Conservation (phyloP, 2,113 vertebrate species). For the Aptenodytes forsteri region DNA sequence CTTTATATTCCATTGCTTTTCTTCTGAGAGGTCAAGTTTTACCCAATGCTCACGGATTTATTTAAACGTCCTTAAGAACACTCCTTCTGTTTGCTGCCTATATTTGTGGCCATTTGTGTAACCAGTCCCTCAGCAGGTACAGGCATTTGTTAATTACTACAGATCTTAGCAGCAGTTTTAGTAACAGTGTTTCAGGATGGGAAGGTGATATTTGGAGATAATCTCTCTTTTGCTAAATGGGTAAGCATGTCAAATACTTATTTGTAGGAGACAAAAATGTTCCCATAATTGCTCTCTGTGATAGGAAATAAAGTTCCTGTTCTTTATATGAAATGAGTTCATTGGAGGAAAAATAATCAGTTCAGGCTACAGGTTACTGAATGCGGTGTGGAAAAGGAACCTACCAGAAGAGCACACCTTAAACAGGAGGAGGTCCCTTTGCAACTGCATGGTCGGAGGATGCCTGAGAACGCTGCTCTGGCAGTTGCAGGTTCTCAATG, state of each 20-base stretch:
- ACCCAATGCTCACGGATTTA: not conserved
- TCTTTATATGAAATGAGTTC: not conserved
- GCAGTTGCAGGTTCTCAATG: not conserved
- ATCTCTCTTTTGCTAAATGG: not conserved
- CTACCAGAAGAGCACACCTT: not conserved
- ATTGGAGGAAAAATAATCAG: not conserved
- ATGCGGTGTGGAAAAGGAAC: not conserved
- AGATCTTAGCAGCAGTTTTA: constrained; percentile 25
- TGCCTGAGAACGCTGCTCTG: not conserved
- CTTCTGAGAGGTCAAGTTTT: not conserved
- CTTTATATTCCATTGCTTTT: not conserved
- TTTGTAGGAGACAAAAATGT: not conserved
- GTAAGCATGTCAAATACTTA: not conserved
- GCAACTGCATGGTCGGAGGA: not conserved
- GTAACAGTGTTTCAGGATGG: constrained; percentile 1
- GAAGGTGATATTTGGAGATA: not conserved
- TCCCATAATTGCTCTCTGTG: not conserved
- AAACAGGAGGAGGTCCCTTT: not conserved
- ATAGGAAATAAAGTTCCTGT: not conserved
- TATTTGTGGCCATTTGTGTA: constrained; percentile 28
- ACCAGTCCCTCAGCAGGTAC: not conserved
- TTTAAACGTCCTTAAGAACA: not conserved
- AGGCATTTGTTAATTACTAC: constrained; percentile 33
- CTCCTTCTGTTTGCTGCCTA: not conserved
- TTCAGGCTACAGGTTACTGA: not conserved